These are phyloP conservation scores for Fukomys damarensis DNA, from an alignment of 2,113 vertebrate genomes.

Conservation along the genomic window DNA sequence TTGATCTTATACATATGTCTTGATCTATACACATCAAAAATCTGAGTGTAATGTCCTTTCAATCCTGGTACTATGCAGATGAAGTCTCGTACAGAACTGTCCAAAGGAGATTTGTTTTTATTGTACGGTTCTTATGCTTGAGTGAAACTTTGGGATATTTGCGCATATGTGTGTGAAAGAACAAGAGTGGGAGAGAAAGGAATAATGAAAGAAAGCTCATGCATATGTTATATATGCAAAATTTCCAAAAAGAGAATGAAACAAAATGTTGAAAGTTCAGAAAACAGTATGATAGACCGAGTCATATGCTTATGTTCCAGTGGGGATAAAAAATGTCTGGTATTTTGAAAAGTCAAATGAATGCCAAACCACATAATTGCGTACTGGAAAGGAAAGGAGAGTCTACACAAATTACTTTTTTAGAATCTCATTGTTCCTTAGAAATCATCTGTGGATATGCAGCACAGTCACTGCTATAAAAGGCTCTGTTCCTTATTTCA, in stretches of 20 bases:
- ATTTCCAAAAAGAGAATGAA: not conserved
- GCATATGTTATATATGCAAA: not conserved
- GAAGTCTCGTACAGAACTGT: not conserved
- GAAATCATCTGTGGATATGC: not conserved
- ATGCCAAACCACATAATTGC: not conserved
- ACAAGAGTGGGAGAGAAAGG: not conserved
- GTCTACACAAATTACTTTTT: not conserved
- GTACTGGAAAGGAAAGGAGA: not conserved
- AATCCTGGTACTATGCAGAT: not conserved
- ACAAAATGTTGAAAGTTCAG: not conserved
- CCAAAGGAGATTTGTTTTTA: constrained; percentile 20
- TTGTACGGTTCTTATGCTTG: not conserved
- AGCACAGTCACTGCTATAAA: not conserved
- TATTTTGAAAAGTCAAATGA: not conserved
- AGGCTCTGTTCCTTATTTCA: not conserved
- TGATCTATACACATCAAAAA: not conserved
- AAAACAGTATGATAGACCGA: not conserved
- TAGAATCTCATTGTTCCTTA: not conserved
- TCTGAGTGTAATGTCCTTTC: not conserved
- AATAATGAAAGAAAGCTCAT: not conserved
- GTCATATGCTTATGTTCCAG: not conserved
- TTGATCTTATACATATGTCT: not conserved
- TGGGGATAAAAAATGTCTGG: not conserved
- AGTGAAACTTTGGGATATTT: not conserved
- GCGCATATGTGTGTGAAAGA: not conserved